Base-by-base conservation (phyloP, 2,113 vertebrate genomes). In the Anarrhichthys ocellatus region DNA sequence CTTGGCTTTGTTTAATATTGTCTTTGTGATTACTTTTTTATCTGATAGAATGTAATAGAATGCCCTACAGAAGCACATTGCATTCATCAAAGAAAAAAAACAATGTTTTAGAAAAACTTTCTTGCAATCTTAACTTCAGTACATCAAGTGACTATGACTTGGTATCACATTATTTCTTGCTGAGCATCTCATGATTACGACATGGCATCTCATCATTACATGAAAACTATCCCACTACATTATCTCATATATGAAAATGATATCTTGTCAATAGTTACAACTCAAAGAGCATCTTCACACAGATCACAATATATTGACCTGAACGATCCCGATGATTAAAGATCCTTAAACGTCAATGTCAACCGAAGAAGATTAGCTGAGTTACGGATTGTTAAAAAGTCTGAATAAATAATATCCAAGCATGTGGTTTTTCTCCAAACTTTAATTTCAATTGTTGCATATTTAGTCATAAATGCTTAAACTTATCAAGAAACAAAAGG, bases 71-170 rank as follows among this genome's bases (percentile, higher is more conserved):
- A 52, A 52, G 29, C 22, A 27, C 44, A 52, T 20, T 40, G n/a
- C 34, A 24, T 62, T 44, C 42, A 74, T 62, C 27, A 72, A 27
- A 72, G 10, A 14, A 50, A 66, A 66, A 58, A 18, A 9, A 69
- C 4, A 6, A 40, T 4, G 34, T 0, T 54, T 34, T 18, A 44
- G 27, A 15, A 17, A 13, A 3, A 18, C 14, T 38, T 54, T 58
- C 9, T 61, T 50, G 7, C 0, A 9, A 36, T 11, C 17, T 9
- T 29, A 10, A 76, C 61, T 52, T 68, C 2, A 4, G 0, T 40
- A 44, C 65, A 14, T 68, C 29, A 1, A 61, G 32, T 40, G 18
- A 63, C 46, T 3, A 29, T 61, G 22, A 54, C 4, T 42, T 56
- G 8, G 10, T 42, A 17, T 64, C 27, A 27, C 56, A 58, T 64